Conservation (phyloP, 2,113 vertebrate species). For the Variabilichromis moorii region DNA sequence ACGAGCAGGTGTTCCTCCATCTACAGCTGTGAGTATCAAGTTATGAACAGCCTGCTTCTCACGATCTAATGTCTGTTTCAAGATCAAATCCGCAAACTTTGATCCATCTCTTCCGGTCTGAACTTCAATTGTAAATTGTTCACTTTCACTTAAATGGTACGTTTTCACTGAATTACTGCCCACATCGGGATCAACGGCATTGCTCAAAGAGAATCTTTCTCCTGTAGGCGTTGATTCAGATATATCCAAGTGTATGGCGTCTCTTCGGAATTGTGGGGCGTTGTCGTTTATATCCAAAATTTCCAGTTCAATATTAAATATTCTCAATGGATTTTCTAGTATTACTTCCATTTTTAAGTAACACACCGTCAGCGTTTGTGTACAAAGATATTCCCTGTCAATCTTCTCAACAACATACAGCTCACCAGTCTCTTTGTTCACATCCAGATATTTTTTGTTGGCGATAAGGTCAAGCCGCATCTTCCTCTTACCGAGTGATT, state of each 20-base stretch:
- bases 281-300: conserved; percentile 66
- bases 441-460: conserved; percentile 67
- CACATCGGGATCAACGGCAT: conserved; percentile 61
- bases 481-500: conserved; percentile 46
- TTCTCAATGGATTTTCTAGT: conserved; percentile 60
- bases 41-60: conserved; percentile 44
- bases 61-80: conserved; percentile 31
- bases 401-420: conserved; percentile 70
- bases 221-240: conserved; percentile 29
- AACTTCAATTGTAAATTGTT: conserved; percentile 53
- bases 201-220: conserved; percentile 60
- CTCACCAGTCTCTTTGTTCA: conserved; percentile 75
- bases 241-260: conserved; percentile 64
- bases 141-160: conserved; percentile 46
- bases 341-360: conserved; percentile 68
- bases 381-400: conserved; percentile 55
- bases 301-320: conserved; percentile 69
- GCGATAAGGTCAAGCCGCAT: conserved; percentile 42
- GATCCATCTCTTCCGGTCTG: conserved; percentile 50
- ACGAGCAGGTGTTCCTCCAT: conserved; percentile 60
- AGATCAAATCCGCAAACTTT: conserved; percentile 36
- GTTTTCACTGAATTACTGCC: conserved; percentile 47
- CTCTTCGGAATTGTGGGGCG: conserved; percentile 59
- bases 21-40: conserved; percentile 62
- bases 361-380: rapidly evolving